These are phyloP conservation scores for Cheirogaleus medius DNA, from an alignment of 2,113 vertebrate species.

Conservation along the genomic window DNA sequence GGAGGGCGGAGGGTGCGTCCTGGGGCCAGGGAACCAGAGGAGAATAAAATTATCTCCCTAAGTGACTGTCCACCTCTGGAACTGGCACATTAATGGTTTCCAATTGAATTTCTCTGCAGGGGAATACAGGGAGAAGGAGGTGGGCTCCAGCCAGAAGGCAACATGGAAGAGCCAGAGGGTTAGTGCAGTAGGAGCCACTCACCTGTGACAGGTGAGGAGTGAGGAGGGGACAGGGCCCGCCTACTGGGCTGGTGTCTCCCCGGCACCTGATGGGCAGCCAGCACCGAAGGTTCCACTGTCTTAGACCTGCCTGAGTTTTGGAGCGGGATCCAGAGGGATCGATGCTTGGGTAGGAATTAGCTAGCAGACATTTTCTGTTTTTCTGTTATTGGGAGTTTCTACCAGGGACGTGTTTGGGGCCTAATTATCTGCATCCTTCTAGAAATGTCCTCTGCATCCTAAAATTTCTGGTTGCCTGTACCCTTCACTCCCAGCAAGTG, in stretches of 20 bases:
- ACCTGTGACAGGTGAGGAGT: neutral
- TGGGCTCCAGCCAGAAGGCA: constrained; percentile 24
- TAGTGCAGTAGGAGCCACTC: neutral
- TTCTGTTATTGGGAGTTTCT: neutral
- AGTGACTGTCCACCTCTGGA: constrained; percentile 58
- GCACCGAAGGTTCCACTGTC: neutral
- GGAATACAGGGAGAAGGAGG: constrained; percentile 84
- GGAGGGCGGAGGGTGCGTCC: constrained; percentile 70
- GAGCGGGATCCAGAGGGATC: neutral
- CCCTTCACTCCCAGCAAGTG: too few species aligned
- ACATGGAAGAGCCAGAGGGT: neutral
- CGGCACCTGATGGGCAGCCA: neutral
- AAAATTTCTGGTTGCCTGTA: neutral
- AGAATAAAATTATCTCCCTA: constrained; percentile 81
- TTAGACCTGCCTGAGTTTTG: neutral
- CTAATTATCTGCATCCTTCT: neutral
- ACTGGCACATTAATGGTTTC: constrained; percentile 52
- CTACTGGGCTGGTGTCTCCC: neutral
- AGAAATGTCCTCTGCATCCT: neutral
- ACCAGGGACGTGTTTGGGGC: neutral
- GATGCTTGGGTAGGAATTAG: neutral
- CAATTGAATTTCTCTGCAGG: constrained; percentile 74
- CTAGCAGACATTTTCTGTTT: neutral
- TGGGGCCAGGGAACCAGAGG: constrained; percentile 72
- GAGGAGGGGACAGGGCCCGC: neutral